Evolutionary conservation across 2,113 vertebrate species (phyloP).

Genomic region (Thamnaconus septentrionalis): DNA sequence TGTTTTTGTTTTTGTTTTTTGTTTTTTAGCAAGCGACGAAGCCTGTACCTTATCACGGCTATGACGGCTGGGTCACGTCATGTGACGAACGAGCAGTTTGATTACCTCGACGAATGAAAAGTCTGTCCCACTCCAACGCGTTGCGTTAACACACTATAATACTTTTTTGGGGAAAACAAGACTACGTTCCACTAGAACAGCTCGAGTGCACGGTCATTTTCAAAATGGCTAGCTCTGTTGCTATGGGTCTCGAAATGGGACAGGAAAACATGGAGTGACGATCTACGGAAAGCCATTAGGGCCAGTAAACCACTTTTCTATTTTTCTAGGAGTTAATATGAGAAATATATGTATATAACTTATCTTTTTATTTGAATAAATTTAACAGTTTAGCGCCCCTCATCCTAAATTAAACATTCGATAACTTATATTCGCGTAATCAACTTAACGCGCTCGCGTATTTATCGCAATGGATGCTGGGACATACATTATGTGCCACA

Average conservation of each 20-base stretch:
- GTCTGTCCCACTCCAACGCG: background rate
- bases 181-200: too few species aligned
- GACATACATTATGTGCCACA: constrained; percentile 72
- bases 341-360: too few species aligned
- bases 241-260: constrained; percentile 15
- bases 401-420: accelerated
- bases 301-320: too few species aligned
- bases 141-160: too few species aligned
- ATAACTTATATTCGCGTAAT: accelerated
- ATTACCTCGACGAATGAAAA: constrained; percentile 35
- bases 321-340: too few species aligned
- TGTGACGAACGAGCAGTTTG: constrained; percentile 25
- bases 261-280: constrained; percentile 6
- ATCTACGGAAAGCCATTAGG: too few species aligned
- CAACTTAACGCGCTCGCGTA: background rate
- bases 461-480: constrained; percentile 65
- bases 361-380: accelerated
- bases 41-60: too few species aligned
- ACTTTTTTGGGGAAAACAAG: too few species aligned
- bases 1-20: too few species aligned
- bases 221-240: background rate
- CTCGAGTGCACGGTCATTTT: background rate
- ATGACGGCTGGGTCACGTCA: background rate
- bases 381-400: accelerated
- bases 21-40: constrained; percentile 1